Percentiles rank a stretch among this genome's conserved stretches.
These are phyloP conservation scores for Pyrrhosoma nymphula DNA, from an alignment of 2,888 invertebrate species.

Conservation along the genomic window DNA sequence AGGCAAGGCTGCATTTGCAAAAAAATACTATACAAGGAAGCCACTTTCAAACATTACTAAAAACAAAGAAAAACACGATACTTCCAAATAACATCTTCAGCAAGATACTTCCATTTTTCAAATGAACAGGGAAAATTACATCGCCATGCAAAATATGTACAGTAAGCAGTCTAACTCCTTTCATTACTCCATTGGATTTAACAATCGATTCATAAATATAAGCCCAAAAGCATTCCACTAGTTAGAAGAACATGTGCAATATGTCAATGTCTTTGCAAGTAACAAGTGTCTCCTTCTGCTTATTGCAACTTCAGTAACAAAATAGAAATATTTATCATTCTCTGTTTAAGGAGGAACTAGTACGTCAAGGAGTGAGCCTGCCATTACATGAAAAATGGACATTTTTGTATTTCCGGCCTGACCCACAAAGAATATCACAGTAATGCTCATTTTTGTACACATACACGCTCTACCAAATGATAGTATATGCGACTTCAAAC, in stretches of 20 bases:
- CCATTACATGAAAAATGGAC: slow-evolving; percentile 58
- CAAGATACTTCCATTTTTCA: slow-evolving; percentile 45
- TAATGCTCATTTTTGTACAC: slow-evolving; percentile 65
- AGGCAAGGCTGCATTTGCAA: slow-evolving; percentile 45
- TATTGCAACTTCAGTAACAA: slow-evolving; percentile 67
- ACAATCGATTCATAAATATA: slow-evolving; percentile 63
- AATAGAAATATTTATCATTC: slow-evolving; percentile 65
- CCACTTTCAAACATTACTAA: not conserved
- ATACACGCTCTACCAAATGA: slow-evolving; percentile 57
- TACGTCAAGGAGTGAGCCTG: slow-evolving; percentile 66
- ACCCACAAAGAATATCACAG: slow-evolving; percentile 67
- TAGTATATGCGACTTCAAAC: slow-evolving; percentile 51
- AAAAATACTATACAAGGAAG: slow-evolving; percentile 1
- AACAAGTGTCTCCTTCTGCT: slow-evolving; percentile 57
- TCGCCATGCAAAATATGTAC: slow-evolving; percentile 51
- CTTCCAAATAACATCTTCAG: slow-evolving; percentile 60
- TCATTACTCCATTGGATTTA: slow-evolving; percentile 41
- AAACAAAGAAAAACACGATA: slow-evolving; percentile 35
- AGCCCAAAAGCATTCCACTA: slow-evolving; percentile 59
- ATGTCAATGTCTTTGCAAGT: slow-evolving; percentile 65
- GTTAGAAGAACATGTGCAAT: slow-evolving; percentile 59
- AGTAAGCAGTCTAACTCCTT: slow-evolving; percentile 69
- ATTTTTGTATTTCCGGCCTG: slow-evolving; percentile 66
- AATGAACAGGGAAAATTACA: slow-evolving; percentile 42
- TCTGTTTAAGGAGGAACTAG: slow-evolving; percentile 65